A percentile compares a stretch with the other conserved stretches of the same genome.
phyloP scores from a whole-genome alignment of 2,888 invertebrate genomes.

The Brachyptera risi region DNA sequence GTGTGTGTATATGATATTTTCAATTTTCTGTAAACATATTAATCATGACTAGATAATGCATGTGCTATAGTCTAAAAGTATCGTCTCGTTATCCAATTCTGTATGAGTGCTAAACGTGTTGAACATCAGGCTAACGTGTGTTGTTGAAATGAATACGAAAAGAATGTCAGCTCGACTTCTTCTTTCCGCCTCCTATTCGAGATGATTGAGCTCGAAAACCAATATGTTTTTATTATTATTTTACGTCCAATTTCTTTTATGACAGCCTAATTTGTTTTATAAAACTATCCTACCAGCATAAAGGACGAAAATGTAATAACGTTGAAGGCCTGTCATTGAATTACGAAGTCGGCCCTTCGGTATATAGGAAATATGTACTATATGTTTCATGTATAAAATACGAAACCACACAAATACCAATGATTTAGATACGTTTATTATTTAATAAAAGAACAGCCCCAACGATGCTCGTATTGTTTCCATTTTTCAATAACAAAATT shows the following conservation, averaged over 20 bases:
- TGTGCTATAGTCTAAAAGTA: too few relatives aligned
- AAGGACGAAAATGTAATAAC: neutral
- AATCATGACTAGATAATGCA: too few relatives aligned
- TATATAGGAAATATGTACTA: neutral
- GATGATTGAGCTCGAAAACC: neutral
- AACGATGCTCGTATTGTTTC: neutral
- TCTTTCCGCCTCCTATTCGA: neutral
- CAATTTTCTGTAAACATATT: too few relatives aligned
- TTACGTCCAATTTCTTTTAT: constrained; percentile 9
- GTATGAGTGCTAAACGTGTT: too few relatives aligned
- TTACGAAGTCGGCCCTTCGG: neutral
- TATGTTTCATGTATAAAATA: too few relatives aligned
- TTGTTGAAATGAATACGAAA: too few relatives aligned
- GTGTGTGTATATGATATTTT: too few relatives aligned
- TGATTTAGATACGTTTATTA: constrained; percentile 6
- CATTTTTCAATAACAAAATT: neutral
- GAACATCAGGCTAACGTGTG: too few relatives aligned
- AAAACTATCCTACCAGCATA: neutral
- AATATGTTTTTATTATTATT: constrained; percentile 3
- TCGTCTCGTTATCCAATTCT: too few relatives aligned
- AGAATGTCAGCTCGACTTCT: too few relatives aligned
- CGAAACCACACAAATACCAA: neutral
- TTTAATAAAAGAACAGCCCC: constrained; percentile 7
- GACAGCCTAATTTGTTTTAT: constrained; percentile 3
- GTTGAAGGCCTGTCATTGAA: neutral